Evolutionary conservation across 2,113 vertebrate genomes (phyloP).

Genomic region (Colistium nudipinnis): DNA sequence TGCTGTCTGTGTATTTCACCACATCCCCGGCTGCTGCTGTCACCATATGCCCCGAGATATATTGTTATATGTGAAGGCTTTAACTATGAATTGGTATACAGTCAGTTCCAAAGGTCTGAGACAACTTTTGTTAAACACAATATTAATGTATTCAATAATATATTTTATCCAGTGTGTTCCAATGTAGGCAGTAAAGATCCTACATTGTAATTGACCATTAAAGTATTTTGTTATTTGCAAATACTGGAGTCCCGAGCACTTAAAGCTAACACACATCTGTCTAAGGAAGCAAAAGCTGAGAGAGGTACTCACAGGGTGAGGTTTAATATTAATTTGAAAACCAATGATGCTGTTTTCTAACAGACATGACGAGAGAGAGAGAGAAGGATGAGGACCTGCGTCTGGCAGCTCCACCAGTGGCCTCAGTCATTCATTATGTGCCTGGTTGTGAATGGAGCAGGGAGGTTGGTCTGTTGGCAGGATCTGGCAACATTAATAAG

Average conservation of each 20-base stretch:
- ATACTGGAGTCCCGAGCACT: not conserved
- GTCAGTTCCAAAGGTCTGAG: too few species aligned
- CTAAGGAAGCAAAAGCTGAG: not conserved
- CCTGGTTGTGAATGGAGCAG: constrained; percentile 30
- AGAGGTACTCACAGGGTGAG: too few species aligned
- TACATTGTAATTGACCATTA: too few species aligned
- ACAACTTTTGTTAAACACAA: too few species aligned
- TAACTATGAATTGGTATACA: not conserved
- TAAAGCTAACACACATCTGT: not conserved
- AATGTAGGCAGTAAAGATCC: not conserved
- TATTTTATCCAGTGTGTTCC: not conserved
- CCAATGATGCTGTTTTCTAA: too few species aligned
- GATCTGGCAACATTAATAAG: constrained; percentile 64
- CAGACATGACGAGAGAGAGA: too few species aligned
- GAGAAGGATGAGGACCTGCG: constrained; percentile 41
- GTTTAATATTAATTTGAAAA: too few species aligned
- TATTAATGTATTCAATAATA: too few species aligned
- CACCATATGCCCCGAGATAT: constrained; percentile 31
- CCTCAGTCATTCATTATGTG: constrained; percentile 67
- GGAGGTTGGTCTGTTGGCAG: constrained; percentile 38
- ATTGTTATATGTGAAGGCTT: not conserved
- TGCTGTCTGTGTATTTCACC: constrained; percentile 39
- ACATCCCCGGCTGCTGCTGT: constrained; percentile 19
- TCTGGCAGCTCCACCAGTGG: constrained; percentile 44
- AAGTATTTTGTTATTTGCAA: constrained; percentile 20